A percentile compares a stretch with the other conserved stretches of the same genome.
Conservation (phyloP, 1,140 invertebrate species). For the Sitobion miscanthi region DNA sequence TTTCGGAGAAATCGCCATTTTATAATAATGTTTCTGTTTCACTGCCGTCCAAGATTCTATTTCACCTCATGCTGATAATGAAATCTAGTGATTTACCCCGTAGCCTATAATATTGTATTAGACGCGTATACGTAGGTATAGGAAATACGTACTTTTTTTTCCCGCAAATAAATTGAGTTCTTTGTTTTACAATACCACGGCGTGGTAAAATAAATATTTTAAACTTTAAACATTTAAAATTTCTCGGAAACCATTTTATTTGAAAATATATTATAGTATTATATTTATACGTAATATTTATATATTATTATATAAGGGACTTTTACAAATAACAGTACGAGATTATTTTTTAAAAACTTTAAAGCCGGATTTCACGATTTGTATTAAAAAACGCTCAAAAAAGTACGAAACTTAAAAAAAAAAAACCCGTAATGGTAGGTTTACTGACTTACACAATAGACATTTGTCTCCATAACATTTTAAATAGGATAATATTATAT, state of each 20-base stretch:
- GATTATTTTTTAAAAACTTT: not conserved
- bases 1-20: constrained; percentile 37
- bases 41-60: constrained; percentile 35
- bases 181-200: not conserved
- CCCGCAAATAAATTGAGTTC: not conserved
- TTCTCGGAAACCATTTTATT: not conserved
- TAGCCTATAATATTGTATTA: not conserved
- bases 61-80: constrained; percentile 39
- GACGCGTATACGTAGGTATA: not conserved
- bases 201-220: not conserved
- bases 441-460: not conserved
- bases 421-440: not conserved
- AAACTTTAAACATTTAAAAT: not conserved
- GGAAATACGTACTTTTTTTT: not conserved
- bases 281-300: not conserved
- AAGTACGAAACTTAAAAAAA: not conserved
- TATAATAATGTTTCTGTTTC: constrained; percentile 49
- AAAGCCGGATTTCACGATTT: not conserved
- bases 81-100: constrained; percentile 27
- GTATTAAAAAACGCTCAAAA: not conserved
- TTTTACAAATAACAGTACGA: not conserved
- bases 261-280: not conserved
- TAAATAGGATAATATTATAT: not conserved
- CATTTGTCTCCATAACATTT: not conserved
- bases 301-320: not conserved